Base-by-base conservation (phyloP, 2,888 invertebrate genomes). In the Sinotaia quadrata region DNA sequence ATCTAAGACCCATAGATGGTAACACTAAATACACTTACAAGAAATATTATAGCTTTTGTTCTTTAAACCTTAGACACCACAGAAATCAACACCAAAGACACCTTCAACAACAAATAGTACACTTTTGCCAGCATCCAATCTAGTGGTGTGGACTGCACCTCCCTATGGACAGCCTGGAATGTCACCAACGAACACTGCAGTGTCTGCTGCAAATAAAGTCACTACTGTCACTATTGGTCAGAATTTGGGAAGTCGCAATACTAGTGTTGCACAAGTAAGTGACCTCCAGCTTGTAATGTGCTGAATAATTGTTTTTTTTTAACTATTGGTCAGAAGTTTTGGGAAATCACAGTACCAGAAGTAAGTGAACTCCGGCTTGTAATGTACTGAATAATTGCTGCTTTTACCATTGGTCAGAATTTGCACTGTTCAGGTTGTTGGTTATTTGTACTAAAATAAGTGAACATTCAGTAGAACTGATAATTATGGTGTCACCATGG, bases 251-350 rank as follows among this genome's bases (percentile, higher is more conserved):
- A 54, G 27, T 54, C 63, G 63, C 37, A 63, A 63, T 41, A 54
- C 63, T 18, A 63, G 63, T 54, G 63, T 63, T 34, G 63, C 63
- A 36, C 63, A 63, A 36, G 63, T 63, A 37, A 4, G 63, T 34
- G n/a, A n/a, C n/a, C n/a, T n/a, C n/a, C n/a, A n/a, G n/a, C n/a
- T n/a, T n/a, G n/a, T n/a, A n/a, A n/a, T n/a, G n/a, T n/a, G n/a
- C n/a, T n/a, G n/a, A n/a, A n/a, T n/a, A n/a, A n/a, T n/a, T n/a
- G n/a, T n/a, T n/a, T n/a, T n/a, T n/a, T n/a, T n/a, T n/a, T n/a
- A n/a, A n/a, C n/a, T n/a, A n/a, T n/a, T n/a, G n/a, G n/a, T n/a
- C n/a, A n/a, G n/a, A n/a, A n/a, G n/a, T n/a, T n/a, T n/a, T n/a
- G n/a, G n/a, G n/a, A n/a, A n/a, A n/a, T n/a, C n/a, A n/a, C n/a